Percentiles rank a stretch among this genome's conserved stretches.
These are phyloP conservation scores for Sylvia atricapilla DNA, from an alignment of 2,113 vertebrate species.

Conservation along the genomic window DNA sequence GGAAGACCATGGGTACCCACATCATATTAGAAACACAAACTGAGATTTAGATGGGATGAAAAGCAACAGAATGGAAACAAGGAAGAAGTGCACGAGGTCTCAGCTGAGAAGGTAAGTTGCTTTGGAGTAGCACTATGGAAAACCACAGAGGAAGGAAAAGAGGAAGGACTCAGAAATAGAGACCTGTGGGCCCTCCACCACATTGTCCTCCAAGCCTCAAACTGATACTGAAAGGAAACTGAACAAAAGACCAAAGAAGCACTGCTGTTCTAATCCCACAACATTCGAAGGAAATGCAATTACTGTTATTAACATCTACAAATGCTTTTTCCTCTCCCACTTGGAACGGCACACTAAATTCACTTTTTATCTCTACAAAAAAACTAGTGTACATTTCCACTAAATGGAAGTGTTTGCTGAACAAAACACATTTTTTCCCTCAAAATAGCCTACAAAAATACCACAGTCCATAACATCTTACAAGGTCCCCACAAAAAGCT, in stretches of 20 bases:
- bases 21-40: neutral
- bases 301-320: neutral
- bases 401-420: neutral
- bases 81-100: neutral
- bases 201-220: neutral
- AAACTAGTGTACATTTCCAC: neutral
- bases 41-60: neutral
- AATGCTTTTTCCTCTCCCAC: neutral
- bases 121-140: neutral
- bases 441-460: neutral
- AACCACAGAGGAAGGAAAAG: neutral
- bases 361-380: neutral
- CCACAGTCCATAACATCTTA: neutral
- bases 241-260: neutral
- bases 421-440: neutral
- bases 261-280: neutral
- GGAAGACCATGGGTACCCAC: neutral
- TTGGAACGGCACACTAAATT: neutral
- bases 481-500: neutral
- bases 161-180: neutral
- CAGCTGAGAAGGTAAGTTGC: neutral
- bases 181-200: fast-evolving
- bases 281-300: neutral
- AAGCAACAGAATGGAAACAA: neutral
- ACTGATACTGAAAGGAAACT: neutral